A percentile compares a stretch with the other conserved stretches of the same genome.
Conservation (phyloP, 1,140 invertebrate species). For the Apis cerana region DNA sequence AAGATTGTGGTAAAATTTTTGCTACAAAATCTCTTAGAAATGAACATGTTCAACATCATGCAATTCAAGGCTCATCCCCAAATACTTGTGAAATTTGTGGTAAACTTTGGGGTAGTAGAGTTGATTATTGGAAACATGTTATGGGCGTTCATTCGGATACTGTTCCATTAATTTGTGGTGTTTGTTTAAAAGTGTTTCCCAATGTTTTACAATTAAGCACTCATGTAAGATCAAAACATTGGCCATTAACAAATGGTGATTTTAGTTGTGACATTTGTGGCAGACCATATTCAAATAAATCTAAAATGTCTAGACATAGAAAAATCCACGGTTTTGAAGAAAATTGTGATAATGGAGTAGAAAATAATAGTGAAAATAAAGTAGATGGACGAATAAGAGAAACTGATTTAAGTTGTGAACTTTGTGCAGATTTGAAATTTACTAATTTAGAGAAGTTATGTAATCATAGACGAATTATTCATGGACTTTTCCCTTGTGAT, state of each 20-base stretch:
- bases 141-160: constrained; percentile 82
- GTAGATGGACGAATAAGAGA: constrained; percentile 36
- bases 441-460: constrained; percentile 81
- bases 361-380: constrained; percentile 46
- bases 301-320: constrained; percentile 82
- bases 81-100: constrained; percentile 82
- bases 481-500: constrained; percentile 84
- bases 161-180: constrained; percentile 82
- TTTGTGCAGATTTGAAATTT: constrained; percentile 78
- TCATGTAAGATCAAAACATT: constrained; percentile 80
- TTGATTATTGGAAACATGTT: constrained; percentile 83
- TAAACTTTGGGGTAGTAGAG: constrained; percentile 82
- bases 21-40: constrained; percentile 79
- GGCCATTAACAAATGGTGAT: constrained; percentile 80
- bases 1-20: constrained; percentile 81
- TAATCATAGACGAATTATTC: constrained; percentile 81
- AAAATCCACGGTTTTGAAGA: constrained; percentile 79
- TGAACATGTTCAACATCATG: constrained; percentile 80
- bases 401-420: constrained; percentile 77
- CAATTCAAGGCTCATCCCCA: constrained; percentile 79
- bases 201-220: constrained; percentile 77
- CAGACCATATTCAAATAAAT: constrained; percentile 82
- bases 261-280: constrained; percentile 83
- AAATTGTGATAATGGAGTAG: constrained; percentile 38
- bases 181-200: constrained; percentile 82